These are phyloP conservation scores for Oryzias woworae DNA, from an alignment of 2,113 vertebrate species.

Conservation along the genomic window DNA sequence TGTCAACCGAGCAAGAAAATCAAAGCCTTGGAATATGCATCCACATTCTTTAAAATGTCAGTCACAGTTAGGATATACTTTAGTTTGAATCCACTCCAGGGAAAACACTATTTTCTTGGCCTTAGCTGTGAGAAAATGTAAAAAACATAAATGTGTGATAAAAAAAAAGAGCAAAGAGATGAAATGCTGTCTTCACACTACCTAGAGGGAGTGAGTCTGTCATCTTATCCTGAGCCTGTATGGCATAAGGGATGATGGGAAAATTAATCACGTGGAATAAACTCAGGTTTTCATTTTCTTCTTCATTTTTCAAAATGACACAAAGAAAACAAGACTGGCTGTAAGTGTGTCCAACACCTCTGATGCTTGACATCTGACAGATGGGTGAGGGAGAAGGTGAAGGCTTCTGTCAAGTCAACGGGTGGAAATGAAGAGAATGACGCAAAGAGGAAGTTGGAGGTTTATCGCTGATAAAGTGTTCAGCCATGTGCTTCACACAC, in stretches of 20 bases:
- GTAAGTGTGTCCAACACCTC: constrained; percentile 44
- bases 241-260: constrained; percentile 20
- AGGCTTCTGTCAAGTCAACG: constrained; percentile 12
- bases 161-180: constrained; percentile 29
- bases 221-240: constrained; percentile 25
- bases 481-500: constrained; percentile 10
- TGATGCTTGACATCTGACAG: constrained; percentile 48
- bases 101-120: neutral
- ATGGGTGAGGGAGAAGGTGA: constrained; percentile 31
- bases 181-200: constrained; percentile 43
- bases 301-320: constrained; percentile 58
- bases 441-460: constrained; percentile 14
- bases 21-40: too few relatives aligned
- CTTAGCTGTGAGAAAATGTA: constrained; percentile 8
- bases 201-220: constrained; percentile 47
- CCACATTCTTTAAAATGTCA: too few relatives aligned
- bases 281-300: constrained; percentile 44
- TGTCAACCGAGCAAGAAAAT: too few relatives aligned
- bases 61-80: too few relatives aligned
- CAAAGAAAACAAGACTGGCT: constrained; percentile 41
- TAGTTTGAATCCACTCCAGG: too few relatives aligned
- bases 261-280: constrained; percentile 65
- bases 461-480: constrained; percentile 28
- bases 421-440: neutral
- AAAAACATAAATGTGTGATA: constrained; percentile 6